Evolutionary conservation across 1,140 invertebrate species (phyloP).

Genomic region (Zaprionus tsacasi): DNA sequence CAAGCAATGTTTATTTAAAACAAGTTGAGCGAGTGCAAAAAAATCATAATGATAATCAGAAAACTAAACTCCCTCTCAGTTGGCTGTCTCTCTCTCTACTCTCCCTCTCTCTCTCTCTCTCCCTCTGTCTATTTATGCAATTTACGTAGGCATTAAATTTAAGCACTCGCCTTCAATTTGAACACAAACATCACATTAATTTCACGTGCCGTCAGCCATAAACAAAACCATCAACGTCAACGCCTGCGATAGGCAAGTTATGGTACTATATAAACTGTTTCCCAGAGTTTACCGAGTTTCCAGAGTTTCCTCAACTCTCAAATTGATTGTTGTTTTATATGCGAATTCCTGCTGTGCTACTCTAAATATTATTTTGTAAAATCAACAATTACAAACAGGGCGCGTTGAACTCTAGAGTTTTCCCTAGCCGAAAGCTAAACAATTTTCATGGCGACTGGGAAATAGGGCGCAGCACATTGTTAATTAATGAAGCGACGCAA

Average conservation of each 20-base stretch:
- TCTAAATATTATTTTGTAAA: conserved; percentile 21
- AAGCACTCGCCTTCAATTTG: conserved; percentile 74
- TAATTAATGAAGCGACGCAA: conserved; percentile 43
- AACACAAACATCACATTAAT: conserved; percentile 76
- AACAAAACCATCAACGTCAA: conserved; percentile 39
- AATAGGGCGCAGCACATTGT: conserved; percentile 18
- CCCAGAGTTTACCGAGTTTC: conserved; percentile 10
- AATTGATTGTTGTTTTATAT: conserved; percentile 17
- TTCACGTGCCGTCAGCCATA: conserved; percentile 58
- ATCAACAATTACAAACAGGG: conserved; percentile 37
- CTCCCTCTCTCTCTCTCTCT: conserved; percentile 4
- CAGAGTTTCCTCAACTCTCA: not conserved
- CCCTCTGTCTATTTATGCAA: conserved; percentile 55
- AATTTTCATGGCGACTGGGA: conserved; percentile 3
- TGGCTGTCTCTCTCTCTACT: not conserved
- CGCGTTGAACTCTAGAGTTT: conserved; percentile 33
- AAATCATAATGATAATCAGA: conserved; percentile 70
- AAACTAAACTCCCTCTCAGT: conserved; percentile 6
- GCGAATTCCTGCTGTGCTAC: not conserved
- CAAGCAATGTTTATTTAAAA: conserved; percentile 75
- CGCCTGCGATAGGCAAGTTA: conserved; percentile 12
- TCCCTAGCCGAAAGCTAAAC: conserved; percentile 16
- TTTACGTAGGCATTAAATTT: conserved; percentile 69
- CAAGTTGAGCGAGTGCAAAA: conserved; percentile 38
- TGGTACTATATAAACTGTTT: conserved; percentile 16